Evolutionary conservation across 2,113 vertebrate genomes (phyloP), one percentile per base, ranked within the genome.

Genomic region (Pipra filicauda): DNA sequence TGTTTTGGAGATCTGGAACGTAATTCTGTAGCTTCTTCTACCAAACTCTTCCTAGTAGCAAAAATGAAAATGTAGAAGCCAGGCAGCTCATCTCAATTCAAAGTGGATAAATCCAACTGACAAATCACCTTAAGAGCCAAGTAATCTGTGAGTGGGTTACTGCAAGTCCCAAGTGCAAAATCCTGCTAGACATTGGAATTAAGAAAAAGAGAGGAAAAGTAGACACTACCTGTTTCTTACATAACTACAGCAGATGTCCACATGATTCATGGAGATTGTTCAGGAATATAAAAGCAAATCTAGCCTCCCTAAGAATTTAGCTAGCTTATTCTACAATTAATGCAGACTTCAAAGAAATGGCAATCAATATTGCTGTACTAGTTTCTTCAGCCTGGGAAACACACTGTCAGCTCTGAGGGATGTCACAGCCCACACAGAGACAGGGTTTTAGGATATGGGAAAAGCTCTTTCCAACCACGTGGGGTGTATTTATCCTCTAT

Each of bases 121-220:
- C 86, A 95, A 84, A 96, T 62, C 5, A 1, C 58, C 2, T 1
- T 85, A 86, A 92, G 21, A 62, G 8, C 20, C n/a, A 86, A 74
- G 44, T 78, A 92, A 95, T 95, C 86, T 65, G 27, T 86, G 64
- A 91, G 75, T 73, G 75, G 31, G 55, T 71, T 91, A 70, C 33
- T 55, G 33, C 27, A 80, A 92, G 46, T 83, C 64, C 26, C 64
- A 41, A 51, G 62, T 59, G 75, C 67, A 92, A 95, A 87, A 91
- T 95, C 89, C 52, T 95, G 44, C 43, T 24, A 95, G 65, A 87
- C 24, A 41, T 59, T 15, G 70, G 48, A 79, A 81, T 80, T 64
- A 89, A 72, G 51, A 33, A 66, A 86, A 35, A 76, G 15, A 88
- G 46, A 82, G 24, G 46, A 88, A 88, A 84, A 71, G 59, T 31